A percentile compares a stretch with the other conserved stretches of the same genome.
Evolutionary conservation across 2,888 invertebrate genomes (phyloP).

Genomic region (Halictus ligatus): DNA sequence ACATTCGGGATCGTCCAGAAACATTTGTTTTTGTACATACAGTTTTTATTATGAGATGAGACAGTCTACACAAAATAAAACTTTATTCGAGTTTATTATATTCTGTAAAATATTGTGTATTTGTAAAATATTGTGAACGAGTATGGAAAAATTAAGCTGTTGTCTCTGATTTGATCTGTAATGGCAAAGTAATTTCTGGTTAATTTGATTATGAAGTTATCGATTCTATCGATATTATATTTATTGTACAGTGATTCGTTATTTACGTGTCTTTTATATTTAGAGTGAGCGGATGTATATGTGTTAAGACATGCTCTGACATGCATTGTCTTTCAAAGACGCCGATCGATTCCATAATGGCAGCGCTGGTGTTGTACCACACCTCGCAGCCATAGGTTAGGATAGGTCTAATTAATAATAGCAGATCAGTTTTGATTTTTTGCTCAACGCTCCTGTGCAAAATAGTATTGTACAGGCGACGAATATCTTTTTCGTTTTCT

Average conservation of each 20-base stretch:
- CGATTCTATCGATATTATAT: neutral
- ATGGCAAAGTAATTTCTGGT: neutral
- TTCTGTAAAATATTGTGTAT: too few species aligned
- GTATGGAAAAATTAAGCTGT: neutral
- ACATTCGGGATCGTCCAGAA: too few species aligned
- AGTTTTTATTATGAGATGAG: too few species aligned
- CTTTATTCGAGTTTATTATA: too few species aligned
- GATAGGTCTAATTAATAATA: neutral
- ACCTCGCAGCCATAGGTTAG: conserved; percentile 26
- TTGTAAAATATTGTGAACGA: too few species aligned
- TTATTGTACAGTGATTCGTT: neutral
- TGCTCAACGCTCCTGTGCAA: neutral
- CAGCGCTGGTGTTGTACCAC: conserved; percentile 41
- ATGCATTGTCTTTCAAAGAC: conserved; percentile 7
- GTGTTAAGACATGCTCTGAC: neutral
- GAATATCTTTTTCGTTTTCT: neutral
- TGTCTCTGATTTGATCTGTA: neutral
- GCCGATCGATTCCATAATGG: conserved; percentile 29
- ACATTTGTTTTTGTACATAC: too few species aligned
- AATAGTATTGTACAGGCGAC: neutral
- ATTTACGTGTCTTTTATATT: neutral
- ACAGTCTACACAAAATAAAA: too few species aligned
- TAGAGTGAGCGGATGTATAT: neutral
- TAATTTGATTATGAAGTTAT: neutral
- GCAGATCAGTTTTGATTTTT: conserved; percentile 1